Conservation (phyloP, 2,888 invertebrate genomes). For the Spodoptera littoralis region DNA sequence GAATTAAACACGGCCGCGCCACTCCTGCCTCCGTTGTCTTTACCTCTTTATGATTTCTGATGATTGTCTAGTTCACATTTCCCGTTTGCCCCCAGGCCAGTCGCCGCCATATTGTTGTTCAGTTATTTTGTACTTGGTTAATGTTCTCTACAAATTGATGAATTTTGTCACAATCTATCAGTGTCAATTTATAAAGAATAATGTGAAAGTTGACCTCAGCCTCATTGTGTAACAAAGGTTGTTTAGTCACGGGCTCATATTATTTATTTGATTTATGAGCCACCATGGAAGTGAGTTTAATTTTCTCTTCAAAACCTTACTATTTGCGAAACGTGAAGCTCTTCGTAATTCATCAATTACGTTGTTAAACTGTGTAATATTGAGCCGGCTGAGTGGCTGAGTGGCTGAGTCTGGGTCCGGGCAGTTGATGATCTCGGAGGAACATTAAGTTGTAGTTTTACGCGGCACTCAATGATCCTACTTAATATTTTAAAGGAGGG, state of each 20-base stretch:
- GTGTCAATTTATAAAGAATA: too few species aligned
- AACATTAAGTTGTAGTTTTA: constrained; percentile 43
- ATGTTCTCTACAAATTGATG: too few species aligned
- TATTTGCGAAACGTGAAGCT: too few species aligned
- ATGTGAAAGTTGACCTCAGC: too few species aligned
- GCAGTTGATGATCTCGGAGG: constrained; percentile 19
- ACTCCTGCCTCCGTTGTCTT: constrained; percentile 33
- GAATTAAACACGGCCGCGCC: constrained; percentile 28
- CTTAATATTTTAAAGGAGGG: constrained; percentile 51
- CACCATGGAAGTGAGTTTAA: too few species aligned
- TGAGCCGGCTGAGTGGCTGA: too few species aligned
- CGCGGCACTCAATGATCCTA: constrained; percentile 41
- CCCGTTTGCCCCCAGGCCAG: not conserved
- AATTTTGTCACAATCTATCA: too few species aligned
- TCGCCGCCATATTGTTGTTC: too few species aligned
- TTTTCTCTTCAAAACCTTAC: too few species aligned
- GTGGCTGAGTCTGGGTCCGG: constrained; percentile 4
- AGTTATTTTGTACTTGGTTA: too few species aligned
- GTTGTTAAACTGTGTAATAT: too few species aligned
- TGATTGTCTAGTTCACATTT: not conserved
- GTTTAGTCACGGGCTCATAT: not conserved
- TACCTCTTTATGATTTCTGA: constrained; percentile 20
- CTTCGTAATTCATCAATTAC: not conserved
- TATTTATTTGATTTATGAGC: not conserved
- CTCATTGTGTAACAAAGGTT: too few species aligned